phyloP scores from a whole-genome alignment of 2,797 vertebrate genomes.

The Rhabdomys pumilio region DNA sequence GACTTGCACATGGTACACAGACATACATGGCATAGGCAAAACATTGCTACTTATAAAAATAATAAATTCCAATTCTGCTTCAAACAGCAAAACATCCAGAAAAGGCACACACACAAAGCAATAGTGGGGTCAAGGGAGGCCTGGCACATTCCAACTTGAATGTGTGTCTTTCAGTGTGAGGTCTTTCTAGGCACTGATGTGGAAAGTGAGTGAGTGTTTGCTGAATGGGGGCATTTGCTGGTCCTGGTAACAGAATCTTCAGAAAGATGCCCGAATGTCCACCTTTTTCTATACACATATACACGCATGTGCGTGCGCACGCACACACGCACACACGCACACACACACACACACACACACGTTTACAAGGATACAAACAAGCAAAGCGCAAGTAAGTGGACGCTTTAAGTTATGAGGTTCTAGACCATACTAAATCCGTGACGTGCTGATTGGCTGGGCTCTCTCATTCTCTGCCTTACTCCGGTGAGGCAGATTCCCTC shows the following conservation, averaged over 20 bases:
- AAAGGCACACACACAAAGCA: neutral
- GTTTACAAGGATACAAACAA: neutral
- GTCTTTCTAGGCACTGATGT: neutral
- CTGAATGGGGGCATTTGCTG: neutral
- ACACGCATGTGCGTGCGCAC: neutral
- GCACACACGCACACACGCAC: neutral
- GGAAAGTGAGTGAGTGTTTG: neutral
- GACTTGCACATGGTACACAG: neutral
- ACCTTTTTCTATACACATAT: neutral
- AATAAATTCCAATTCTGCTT: neutral
- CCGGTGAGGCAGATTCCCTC: no score
- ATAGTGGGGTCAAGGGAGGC: neutral
- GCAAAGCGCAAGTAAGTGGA: neutral
- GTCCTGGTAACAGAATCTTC: neutral
- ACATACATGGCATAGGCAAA: neutral
- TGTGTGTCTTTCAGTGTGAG: neutral
- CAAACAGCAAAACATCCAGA: neutral
- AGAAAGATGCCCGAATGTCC: neutral
- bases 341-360: neutral
- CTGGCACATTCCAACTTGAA: no score
- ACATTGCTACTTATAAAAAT: neutral
- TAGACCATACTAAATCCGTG: neutral
- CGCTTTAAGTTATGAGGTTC: neutral
- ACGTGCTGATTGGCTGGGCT: neutral
- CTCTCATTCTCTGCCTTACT: no score